Conservation (phyloP, 2,797 vertebrate genomes). For the Sciurus carolinensis region DNA sequence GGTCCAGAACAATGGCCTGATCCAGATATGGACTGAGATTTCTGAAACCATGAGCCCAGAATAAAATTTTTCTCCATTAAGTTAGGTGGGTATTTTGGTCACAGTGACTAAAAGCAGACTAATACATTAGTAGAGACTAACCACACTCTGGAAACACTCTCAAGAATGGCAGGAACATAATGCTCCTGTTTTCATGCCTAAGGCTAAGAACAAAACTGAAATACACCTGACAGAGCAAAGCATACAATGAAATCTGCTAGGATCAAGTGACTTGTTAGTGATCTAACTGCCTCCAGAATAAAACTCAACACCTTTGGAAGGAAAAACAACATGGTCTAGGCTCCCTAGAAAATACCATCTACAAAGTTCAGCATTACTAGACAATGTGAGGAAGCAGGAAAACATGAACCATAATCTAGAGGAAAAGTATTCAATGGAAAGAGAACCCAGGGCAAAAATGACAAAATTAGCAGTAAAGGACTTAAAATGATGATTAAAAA, state of each 20-base stretch:
- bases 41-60: too few species aligned
- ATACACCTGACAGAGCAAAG: neutral
- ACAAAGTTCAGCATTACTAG: neutral
- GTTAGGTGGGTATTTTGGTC: too few species aligned
- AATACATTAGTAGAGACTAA: neutral
- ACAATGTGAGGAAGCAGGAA: neutral
- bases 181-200: neutral
- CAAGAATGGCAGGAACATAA: neutral
- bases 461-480: neutral
- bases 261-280: neutral
- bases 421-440: neutral
- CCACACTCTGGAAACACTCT: neutral
- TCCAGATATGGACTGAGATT: too few species aligned
- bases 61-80: too few species aligned
- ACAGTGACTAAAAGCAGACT: too few species aligned
- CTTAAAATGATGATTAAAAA: neutral
- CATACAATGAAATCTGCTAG: neutral
- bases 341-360: neutral
- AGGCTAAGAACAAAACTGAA: slow-evolving; percentile 23
- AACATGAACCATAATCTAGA: neutral
- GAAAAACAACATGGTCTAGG: neutral
- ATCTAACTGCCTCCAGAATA: neutral
- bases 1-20: too few species aligned
- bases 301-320: neutral
- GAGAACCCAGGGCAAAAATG: neutral